Evolutionary conservation across 2,797 vertebrate genomes (phyloP).

Genomic region (Aphelocoma californica): DNA sequence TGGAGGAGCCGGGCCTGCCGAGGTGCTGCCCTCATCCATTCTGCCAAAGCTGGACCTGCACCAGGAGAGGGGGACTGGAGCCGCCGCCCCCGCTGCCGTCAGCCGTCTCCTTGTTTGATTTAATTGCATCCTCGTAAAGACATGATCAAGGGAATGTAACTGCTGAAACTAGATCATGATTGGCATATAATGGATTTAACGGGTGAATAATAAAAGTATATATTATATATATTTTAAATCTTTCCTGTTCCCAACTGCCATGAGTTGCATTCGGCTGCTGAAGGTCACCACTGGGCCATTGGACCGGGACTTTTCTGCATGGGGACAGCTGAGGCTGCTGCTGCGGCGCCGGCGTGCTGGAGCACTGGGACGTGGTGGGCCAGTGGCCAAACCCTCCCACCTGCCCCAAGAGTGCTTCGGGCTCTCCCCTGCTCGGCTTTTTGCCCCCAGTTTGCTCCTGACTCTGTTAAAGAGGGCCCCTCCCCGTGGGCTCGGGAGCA

Average conservation of each 20-base stretch:
- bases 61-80: conserved; percentile 1
- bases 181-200: conserved; percentile 80
- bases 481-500: accelerated
- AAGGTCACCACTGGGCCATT: background rate
- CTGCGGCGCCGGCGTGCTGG: background rate
- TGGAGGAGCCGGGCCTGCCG: conserved; percentile 68
- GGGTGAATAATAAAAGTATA: conserved; percentile 85
- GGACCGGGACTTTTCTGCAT: background rate
- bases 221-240: conserved; percentile 82
- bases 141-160: conserved; percentile 76
- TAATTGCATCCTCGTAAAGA: conserved; percentile 70
- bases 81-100: background rate
- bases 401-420: background rate
- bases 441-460: background rate
- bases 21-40: conserved; percentile 69
- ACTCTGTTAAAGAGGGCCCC: background rate
- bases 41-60: conserved; percentile 25
- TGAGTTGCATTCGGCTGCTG: conserved; percentile 9
- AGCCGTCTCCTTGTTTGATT: conserved; percentile 58
- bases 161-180: conserved; percentile 78
- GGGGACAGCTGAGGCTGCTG: background rate
- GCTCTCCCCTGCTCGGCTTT: background rate
- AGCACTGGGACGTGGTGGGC: background rate
- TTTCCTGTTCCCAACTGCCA: conserved; percentile 71
- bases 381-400: background rate